Conservation (phyloP, 2,797 vertebrate genomes). For the Cyprinella venusta region DNA sequence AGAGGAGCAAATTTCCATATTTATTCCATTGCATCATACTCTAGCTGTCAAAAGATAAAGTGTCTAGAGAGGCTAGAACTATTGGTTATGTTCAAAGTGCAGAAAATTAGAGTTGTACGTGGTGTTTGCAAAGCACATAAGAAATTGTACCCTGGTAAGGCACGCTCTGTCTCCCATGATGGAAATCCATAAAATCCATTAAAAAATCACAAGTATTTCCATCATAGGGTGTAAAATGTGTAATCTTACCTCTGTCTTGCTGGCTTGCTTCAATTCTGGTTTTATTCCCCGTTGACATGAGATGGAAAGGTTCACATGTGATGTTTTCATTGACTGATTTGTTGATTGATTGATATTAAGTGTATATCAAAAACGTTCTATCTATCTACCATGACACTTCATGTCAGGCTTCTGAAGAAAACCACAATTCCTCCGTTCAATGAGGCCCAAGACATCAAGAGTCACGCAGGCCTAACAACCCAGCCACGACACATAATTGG, state of each 20-base stretch:
- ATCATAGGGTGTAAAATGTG: constrained; percentile 1
- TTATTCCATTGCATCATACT: constrained; percentile 37
- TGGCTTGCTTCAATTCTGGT: not conserved
- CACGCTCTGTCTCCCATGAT: constrained; percentile 37
- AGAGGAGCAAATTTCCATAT: constrained; percentile 31
- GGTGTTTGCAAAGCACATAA: constrained; percentile 56
- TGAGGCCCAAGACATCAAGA: no score
- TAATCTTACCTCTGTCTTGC: not conserved
- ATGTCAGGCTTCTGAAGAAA: no score
- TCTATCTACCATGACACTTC: no score
- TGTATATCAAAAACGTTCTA: not conserved
- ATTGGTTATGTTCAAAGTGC: constrained; percentile 48
- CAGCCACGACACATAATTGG: no score
- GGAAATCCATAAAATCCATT: constrained; percentile 44
- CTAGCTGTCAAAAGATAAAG: constrained; percentile 40
- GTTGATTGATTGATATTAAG: no score
- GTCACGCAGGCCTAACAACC: no score
- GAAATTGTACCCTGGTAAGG: constrained; percentile 45
- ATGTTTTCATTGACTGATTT: no score
- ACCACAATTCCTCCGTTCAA: no score
- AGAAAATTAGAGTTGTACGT: constrained; percentile 52
- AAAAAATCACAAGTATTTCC: constrained; percentile 19
- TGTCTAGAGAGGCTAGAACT: constrained; percentile 27
- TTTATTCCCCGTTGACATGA: constrained; percentile 1
- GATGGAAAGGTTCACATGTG: not conserved